phyloP scores from a whole-genome alignment of 1,140 invertebrate genomes.

The Saccostrea echinata region DNA sequence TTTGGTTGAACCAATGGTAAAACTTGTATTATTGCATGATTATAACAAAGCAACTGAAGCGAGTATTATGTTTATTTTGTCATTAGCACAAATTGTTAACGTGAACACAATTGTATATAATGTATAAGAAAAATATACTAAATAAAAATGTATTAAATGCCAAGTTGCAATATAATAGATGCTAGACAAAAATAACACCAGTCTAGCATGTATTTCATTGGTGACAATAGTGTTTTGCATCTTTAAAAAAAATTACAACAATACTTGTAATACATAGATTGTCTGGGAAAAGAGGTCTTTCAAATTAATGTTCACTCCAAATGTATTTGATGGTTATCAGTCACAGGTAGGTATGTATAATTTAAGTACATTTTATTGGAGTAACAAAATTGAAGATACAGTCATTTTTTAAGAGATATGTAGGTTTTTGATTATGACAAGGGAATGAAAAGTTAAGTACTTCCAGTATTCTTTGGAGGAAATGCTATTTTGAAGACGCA shows the following conservation, averaged over 20 bases:
- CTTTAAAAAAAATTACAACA: neutral
- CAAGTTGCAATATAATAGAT: neutral
- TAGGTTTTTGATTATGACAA: neutral
- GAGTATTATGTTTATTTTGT: neutral
- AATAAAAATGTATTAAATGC: neutral
- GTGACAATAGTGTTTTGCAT: neutral
- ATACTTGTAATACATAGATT: neutral
- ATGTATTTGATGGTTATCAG: neutral
- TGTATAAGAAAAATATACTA: neutral
- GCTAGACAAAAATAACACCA: neutral
- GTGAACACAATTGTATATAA: neutral
- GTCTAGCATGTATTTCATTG: neutral
- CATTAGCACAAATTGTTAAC: neutral
- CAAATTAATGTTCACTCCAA: neutral
- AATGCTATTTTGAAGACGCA: neutral
- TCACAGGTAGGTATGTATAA: neutral
- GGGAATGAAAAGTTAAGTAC: neutral
- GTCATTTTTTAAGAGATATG: neutral
- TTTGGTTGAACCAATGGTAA: no score
- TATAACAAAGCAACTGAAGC: neutral
- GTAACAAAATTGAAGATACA: neutral
- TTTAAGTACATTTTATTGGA: neutral
- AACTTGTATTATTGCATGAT: neutral
- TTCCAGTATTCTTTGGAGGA: neutral
- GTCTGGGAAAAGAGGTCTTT: neutral